Evolutionary conservation across 2,888 invertebrate genomes (phyloP), one percentile per base, ranked within the genome.

Genomic region (Cerastoderma edule): DNA sequence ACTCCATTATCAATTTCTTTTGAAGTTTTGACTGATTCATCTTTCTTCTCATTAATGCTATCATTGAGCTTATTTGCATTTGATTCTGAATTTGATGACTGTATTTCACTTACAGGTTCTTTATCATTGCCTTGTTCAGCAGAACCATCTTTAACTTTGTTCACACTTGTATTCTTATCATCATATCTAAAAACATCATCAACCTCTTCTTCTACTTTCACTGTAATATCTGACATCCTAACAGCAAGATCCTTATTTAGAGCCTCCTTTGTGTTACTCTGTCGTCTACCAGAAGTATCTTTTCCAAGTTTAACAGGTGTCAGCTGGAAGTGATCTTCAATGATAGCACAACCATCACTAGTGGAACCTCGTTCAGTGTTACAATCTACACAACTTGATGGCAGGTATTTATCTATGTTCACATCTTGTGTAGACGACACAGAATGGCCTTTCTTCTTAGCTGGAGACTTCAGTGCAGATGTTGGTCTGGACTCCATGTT

Each of bases 311-410:
- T 39, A 24, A 39, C 24, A 22, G 60, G 60, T 27, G 60, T 39
- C 8, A 60, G 60, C 22, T 60, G 35, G n/a, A 60, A 60, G 19
- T 60, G 60, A 39, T 60, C 39, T 24, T 60, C 60, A 60, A 39
- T 22, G 2, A 39, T 39, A 2, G 22, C n/a, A 22, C 19, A 22
- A 10, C 16, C 24, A 13, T 33, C 57, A 57, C 57, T 57, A 28
- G 35, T 35, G 4, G 57, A 57, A 10, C 33, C 32, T 33, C 57
- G 30, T 33, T 32, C 57, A 27, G 5, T 32, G 33, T 57, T 32
- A 54, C 54, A 54, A 8, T 27, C 6, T 3, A 27, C 54, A 28
- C 28, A 2, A 35, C 57, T 33, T 32, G 35, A 22, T 13, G 57
- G 35, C 30, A 57, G 35, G 35, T 57, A 33, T 24, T 33, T 33